Evolutionary conservation across 2,797 vertebrate genomes (phyloP), one percentile per base, ranked within the genome.

Genomic region (Onychomys torridus): DNA sequence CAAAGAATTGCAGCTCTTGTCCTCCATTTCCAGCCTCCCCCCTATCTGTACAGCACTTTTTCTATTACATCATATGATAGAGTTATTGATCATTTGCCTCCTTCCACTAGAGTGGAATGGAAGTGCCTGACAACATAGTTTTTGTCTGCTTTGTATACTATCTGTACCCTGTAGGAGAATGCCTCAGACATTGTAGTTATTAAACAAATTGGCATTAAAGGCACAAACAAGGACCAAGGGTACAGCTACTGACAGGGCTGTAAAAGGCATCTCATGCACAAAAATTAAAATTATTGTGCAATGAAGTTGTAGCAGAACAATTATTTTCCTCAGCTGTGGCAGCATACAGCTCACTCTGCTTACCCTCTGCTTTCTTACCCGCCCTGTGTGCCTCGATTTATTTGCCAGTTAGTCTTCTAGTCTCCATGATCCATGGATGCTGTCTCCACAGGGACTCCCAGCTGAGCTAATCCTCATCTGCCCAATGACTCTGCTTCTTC

Each of bases 281-380:
- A 16, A 23, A 23, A 52, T 89, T 96, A 96, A 96, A 98, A 97
- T 34, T 93, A 94, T 57, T 27, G 69, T 84, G 94, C 97, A 97
- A 98, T 94, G 97, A 92, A 85, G 97, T 91, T 98, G 92, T 91
- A 93, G 94, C 76, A 96, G 97, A 98, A 95, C 93, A 96, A 95
- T 98, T 97, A 97, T 97, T 98, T 97, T 96, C 71, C 86, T 37
- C 40, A 94, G 97, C 96, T 96, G 43, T 84, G 97, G 83, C 82
- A 92, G 85, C 12, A 14, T 67, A 16, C 96, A 98, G 93, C 65
- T 97, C 94, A 46, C 88, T 96, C 90, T 57, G 97, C 86, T 97
- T 92, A 79, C 40, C 14, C 2, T 49, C 59, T 57, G 88, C 76
- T 82, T 93, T 59, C 43, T 78, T 57, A 8, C 46, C 75, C 43